Evolutionary conservation across 1,140 invertebrate genomes (phyloP), one percentile per base, ranked within the genome.

Genomic region (Proales similis): DNA sequence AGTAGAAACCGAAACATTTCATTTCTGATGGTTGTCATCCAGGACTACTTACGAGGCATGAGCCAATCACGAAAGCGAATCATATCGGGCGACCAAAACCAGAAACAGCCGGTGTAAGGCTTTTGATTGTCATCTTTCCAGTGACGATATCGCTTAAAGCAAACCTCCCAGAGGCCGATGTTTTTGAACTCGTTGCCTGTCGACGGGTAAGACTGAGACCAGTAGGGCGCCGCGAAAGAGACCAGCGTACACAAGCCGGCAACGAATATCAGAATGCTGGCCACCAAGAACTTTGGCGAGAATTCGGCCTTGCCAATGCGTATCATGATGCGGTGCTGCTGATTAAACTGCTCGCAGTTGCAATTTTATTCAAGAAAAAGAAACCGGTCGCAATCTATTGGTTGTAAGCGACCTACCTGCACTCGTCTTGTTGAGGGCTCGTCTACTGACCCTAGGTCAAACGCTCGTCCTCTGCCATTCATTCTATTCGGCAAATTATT

Each of bases 121-220:
- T 48, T 48, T 63, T 63, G 61, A 24, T 45, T 38, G 38, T 63
- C 61, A 46, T 63, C 61, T 48, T 63, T 63, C 43, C 45, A 63
- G 12, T 48, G 46, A 27, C 61, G 24, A n/a, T 63, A 48, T 19
- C 45, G 6, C 29, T 63, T 39, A 14, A 63, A 63, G 43, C 61
- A 63, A 17, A 39, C 32, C 27, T 63, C 61, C 61, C 61, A 63
- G 11, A 63, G 30, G 9, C 61, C 61, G 14, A 63, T 48, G 43
- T 48, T 47, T 63, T 48, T 47, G 29, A 63, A 63, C 22, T 47
- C 46, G 42, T 48, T 63, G 29, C 32, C 39, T 9, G 61, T 63
- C 38, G 32, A 43, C 20, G 30, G 43, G 29, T 63, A 63, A 22
- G 43, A 47, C 22, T 63, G 30, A 14, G 46, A 36, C 61, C 61